Evolutionary conservation across 1,140 invertebrate species (phyloP), one percentile per base, ranked within the genome.

Genomic region (Acromyrmex charruanus): DNA sequence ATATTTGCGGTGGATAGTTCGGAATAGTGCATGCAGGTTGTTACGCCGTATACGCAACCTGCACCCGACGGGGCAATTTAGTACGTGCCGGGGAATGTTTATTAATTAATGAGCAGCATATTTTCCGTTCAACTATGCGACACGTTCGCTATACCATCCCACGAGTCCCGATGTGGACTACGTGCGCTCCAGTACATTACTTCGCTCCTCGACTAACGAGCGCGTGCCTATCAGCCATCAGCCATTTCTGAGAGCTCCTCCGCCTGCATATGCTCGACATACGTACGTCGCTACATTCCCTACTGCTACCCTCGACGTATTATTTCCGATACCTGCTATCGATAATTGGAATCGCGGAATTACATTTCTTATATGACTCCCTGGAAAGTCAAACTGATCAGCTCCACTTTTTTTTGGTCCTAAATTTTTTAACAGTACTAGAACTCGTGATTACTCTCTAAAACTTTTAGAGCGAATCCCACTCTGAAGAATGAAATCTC

Each of bases 101-200:
- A 77, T 89, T 88, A 89, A 88, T 89, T 85, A 85, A 88, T 75
- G 77, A 87, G 69, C 59, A 35, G 55, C 80, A 84, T 84, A 84
- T 58, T 84, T 84, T 84, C 69, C 55, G 69, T 31, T 28, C 80
- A 61, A 82, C 68, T 82, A 74, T 74, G 68, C 79, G 80, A 44
- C 63, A 81, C 39, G 31, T 53, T 35, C 61, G 59, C 39, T 18
- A 10, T 68, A 68, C 59, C 44, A n/a, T 51, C 39, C 59, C 39
- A 18, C 39, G 25, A 65, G 31, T 82, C 25, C 66, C 25, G 35
- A 61, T 74, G 25, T 31, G 31, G 28, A 74, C 25, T 44, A 82
- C 58, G 71, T 61, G 80, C 55, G 31, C 66, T 16, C 66, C 66
- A 21, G 18, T 31, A 49, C 44, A 16, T 39, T 72, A 74, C 69